These are phyloP conservation scores for Neoarius graeffei DNA, from an alignment of 2,113 vertebrate genomes.

Conservation along the genomic window DNA sequence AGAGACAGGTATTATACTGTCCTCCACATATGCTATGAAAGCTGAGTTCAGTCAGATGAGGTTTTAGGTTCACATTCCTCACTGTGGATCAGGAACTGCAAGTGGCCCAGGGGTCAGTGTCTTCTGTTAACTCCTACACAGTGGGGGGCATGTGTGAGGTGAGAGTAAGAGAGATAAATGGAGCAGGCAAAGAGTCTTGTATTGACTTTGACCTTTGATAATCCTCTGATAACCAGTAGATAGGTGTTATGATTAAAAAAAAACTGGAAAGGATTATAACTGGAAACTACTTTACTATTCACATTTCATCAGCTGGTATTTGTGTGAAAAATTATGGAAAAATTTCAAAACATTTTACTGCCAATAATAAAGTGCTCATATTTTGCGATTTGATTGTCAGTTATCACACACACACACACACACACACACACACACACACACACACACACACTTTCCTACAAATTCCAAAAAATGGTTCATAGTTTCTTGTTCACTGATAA, in stretches of 20 bases:
- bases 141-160: not conserved
- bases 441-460: not conserved
- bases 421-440: too few species aligned
- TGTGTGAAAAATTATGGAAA: not conserved
- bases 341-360: too few species aligned
- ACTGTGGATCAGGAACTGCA: conserved; percentile 41
- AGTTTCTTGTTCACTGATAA: not conserved
- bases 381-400: not conserved
- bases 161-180: conserved; percentile 18
- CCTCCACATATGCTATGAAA: not conserved
- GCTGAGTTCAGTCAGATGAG: conserved; percentile 38
- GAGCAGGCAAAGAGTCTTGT: not conserved
- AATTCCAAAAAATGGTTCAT: not conserved
- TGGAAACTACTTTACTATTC: not conserved
- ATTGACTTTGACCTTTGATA: conserved; percentile 37
- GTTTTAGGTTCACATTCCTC: conserved; percentile 55
- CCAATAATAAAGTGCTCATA: not conserved
- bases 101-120: conserved; percentile 39
- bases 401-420: too few species aligned
- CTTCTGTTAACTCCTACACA: conserved; percentile 32
- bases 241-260: not conserved
- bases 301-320: not conserved
- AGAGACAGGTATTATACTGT: not conserved
- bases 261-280: not conserved
- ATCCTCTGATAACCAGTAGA: conserved; percentile 1